Conservation (phyloP, 2,113 vertebrate genomes). For the Tychaedon coryphoeus region DNA sequence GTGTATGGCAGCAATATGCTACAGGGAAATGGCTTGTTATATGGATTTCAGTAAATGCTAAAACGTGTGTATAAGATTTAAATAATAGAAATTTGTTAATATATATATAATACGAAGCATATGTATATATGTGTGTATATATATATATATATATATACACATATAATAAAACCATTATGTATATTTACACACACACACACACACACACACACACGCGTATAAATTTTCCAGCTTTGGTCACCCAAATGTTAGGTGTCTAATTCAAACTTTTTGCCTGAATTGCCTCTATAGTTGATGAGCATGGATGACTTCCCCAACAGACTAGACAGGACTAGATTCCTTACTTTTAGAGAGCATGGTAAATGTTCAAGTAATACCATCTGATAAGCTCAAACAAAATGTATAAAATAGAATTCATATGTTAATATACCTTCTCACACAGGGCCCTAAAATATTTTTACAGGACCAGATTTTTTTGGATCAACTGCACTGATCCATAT, state of each 20-base stretch:
- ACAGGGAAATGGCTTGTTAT: not conserved
- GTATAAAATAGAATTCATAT: not conserved
- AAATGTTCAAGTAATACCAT: not conserved
- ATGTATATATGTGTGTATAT: not conserved
- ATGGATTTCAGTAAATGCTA: not conserved
- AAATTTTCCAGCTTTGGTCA: not conserved
- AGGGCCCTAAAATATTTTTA: not conserved
- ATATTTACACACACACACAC: no score
- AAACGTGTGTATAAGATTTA: not conserved
- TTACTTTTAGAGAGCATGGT: not conserved
- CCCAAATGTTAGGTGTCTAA: not conserved
- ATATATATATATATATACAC: not conserved
- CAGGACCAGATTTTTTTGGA: not conserved
- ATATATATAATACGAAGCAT: not conserved
- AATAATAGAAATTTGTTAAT: not conserved
- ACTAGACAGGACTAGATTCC: not conserved
- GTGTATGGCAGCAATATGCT: not conserved
- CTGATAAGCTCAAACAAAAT: not conserved
- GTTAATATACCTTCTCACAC: not conserved
- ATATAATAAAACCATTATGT: not conserved
- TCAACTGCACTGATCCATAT: not conserved
- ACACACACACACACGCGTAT: accelerated
- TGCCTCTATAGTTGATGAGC: not conserved
- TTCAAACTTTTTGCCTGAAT: not conserved
- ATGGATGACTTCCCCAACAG: not conserved